Conservation (phyloP, 2,113 vertebrate genomes). For the Elephas maximus region DNA sequence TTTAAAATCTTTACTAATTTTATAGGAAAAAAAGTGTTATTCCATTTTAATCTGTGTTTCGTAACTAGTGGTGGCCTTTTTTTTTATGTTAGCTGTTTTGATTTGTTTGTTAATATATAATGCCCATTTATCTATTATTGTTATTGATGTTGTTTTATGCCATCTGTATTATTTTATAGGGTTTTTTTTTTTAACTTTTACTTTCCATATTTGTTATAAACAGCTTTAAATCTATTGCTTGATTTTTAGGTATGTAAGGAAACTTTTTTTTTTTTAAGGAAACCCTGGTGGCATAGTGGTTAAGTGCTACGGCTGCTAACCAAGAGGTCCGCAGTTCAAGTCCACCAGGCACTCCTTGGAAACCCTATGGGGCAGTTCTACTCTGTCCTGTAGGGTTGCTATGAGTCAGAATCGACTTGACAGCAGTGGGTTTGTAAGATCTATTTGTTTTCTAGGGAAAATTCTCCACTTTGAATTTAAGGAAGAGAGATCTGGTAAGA, state of each 20-base stretch:
- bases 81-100: not conserved
- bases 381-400: too few species aligned
- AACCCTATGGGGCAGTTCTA: too few species aligned
- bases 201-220: not conserved
- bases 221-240: not conserved
- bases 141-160: not conserved
- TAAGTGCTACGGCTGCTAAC: too few species aligned
- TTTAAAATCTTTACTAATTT: slow-evolving; percentile 1
- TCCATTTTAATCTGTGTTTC: slow-evolving; percentile 15
- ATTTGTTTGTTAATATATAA: not conserved
- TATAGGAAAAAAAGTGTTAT: not conserved
- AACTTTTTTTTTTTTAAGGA: too few species aligned
- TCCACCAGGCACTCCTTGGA: too few species aligned
- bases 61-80: not conserved
- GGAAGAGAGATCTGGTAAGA: not conserved
- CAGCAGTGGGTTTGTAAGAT: not conserved
- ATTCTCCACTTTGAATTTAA: not conserved
- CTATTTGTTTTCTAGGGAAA: not conserved
- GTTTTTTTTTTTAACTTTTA: not conserved
- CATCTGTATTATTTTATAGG: slow-evolving; percentile 21
- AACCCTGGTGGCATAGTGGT: too few species aligned
- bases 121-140: not conserved
- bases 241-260: not conserved
- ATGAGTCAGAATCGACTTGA: too few species aligned
- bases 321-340: too few species aligned